These are phyloP conservation scores for Micromesistius poutassou DNA, from an alignment of 2,797 vertebrate species.

Conservation along the genomic window DNA sequence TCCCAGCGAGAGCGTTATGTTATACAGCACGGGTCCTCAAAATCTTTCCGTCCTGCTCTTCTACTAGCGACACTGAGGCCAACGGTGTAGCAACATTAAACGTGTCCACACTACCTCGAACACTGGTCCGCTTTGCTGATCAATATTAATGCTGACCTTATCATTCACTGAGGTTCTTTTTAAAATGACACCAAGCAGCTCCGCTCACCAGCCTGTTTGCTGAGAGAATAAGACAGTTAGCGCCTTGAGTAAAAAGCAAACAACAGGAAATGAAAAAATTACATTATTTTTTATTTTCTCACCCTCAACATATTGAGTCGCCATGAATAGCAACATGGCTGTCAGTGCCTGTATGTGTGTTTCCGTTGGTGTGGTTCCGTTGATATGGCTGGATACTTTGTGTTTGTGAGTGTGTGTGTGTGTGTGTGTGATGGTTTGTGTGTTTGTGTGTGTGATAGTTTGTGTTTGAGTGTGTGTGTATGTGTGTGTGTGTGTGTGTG, in stretches of 20 bases:
- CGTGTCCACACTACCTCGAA: not conserved
- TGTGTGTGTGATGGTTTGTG: slow-evolving; percentile 56
- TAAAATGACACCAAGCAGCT: not conserved
- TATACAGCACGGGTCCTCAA: no score
- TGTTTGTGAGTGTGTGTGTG: slow-evolving; percentile 43
- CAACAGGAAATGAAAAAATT: not conserved
- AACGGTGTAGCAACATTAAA: not conserved
- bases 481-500: slow-evolving; percentile 30
- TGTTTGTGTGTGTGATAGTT: slow-evolving; percentile 13
- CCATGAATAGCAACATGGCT: not conserved
- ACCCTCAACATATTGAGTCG: not conserved
- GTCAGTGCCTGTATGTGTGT: slow-evolving; percentile 30
- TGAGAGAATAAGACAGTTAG: not conserved
- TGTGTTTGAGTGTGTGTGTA: slow-evolving; percentile 12
- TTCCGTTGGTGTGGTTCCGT: not conserved
- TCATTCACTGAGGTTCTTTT: no score
- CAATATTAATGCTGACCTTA: not conserved
- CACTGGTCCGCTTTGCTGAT: not conserved
- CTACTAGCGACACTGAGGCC: no score
- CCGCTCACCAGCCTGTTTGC: not conserved
- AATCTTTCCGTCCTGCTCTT: not conserved
- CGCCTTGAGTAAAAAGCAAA: not conserved
- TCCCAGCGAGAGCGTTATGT: not conserved
- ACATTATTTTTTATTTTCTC: not conserved
- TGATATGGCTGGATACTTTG: not conserved